Evolutionary conservation across 2,888 invertebrate species (phyloP).

Genomic region (Hypena proboscidalis): DNA sequence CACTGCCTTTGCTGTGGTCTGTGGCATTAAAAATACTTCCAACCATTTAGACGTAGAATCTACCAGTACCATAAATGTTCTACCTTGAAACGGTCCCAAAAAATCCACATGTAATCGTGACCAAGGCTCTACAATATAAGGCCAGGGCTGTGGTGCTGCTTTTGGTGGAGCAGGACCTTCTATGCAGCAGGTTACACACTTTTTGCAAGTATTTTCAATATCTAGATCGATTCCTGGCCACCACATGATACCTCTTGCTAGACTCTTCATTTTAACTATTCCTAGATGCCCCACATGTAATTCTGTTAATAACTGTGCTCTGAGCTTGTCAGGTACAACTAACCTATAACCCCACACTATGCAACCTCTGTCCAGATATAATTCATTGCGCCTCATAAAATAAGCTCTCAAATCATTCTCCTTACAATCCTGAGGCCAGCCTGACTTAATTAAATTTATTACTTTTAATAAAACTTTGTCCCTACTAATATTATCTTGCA

Average conservation of each 20-base stretch:
- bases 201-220: neutral
- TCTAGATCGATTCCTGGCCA: neutral
- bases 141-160: neutral
- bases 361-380: neutral
- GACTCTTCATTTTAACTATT: neutral
- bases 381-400: neutral
- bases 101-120: neutral
- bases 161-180: no score
- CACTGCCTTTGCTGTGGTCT: neutral
- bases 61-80: neutral
- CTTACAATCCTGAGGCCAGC: neutral
- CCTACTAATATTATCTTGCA: no score
- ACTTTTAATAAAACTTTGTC: no score
- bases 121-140: neutral
- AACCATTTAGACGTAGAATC: slow-evolving; percentile 2
- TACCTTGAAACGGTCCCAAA: no score
- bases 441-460: no score
- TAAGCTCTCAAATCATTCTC: neutral
- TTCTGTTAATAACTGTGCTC: no score
- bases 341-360: slow-evolving; percentile 1
- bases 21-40: neutral
- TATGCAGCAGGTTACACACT: neutral
- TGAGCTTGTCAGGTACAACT: no score
- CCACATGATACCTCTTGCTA: slow-evolving; percentile 2
- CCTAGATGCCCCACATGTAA: neutral